These are phyloP conservation scores for Synanthedon tipuliformis DNA, from an alignment of 2,888 invertebrate species.

Conservation along the genomic window DNA sequence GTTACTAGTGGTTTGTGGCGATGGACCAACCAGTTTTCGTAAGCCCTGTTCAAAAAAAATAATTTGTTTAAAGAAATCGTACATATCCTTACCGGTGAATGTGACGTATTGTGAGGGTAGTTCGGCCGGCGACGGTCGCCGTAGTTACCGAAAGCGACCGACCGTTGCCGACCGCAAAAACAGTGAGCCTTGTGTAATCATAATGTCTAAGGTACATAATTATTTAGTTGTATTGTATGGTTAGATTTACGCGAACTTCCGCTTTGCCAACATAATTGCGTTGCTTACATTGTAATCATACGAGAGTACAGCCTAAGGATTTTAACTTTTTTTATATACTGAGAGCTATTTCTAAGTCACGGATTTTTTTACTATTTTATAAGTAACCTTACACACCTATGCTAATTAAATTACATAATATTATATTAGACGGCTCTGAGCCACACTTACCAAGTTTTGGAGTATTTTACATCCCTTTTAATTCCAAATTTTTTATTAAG, in stretches of 20 bases:
- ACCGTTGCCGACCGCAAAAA: conserved; percentile 18
- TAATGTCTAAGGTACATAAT: conserved; percentile 66
- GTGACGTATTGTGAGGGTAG: conserved; percentile 15
- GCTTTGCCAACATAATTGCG: conserved; percentile 67
- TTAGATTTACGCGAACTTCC: conserved; percentile 67
- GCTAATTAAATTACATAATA: conserved; percentile 26
- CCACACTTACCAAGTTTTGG: conserved; percentile 57
- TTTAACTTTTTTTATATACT: conserved; percentile 67
- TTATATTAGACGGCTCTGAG: conserved; percentile 48
- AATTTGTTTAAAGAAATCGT: conserved; percentile 53
- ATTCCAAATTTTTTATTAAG: conserved; percentile 54
- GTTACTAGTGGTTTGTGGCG: conserved; percentile 46
- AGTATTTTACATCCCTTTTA: conserved; percentile 63
- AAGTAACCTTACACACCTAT: conserved; percentile 21
- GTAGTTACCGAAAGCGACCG: no score
- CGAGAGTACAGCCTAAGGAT: conserved; percentile 70
- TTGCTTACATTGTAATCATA: conserved; percentile 69
- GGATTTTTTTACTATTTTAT: conserved; percentile 57
- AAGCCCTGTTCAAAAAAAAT: conserved; percentile 27
- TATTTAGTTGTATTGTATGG: conserved; percentile 68
- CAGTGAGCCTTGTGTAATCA: conserved; percentile 66
- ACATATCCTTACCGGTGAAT: conserved; percentile 63
- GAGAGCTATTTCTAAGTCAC: conserved; percentile 71
- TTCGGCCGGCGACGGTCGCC: conserved; percentile 12
- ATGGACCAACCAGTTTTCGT: conserved; percentile 49